Percentiles rank a stretch among this genome's conserved stretches.
Evolutionary conservation across 1,140 invertebrate species (phyloP).

Genomic region (Philotrypesis tridentata): DNA sequence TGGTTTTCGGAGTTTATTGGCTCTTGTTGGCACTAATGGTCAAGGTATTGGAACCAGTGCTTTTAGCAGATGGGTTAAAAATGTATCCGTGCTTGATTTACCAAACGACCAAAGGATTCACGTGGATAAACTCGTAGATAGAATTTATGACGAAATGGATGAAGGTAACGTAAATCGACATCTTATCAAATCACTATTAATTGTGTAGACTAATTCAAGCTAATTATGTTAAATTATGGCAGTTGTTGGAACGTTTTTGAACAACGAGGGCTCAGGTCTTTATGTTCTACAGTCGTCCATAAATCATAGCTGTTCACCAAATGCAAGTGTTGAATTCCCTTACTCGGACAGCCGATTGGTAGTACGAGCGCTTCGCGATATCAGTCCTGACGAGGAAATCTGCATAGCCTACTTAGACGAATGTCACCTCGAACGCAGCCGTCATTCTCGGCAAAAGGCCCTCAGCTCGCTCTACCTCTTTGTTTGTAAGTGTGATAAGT

Average conservation of each 20-base stretch:
- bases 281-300: conserved; percentile 89
- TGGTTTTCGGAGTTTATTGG: conserved; percentile 90
- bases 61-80: conserved; percentile 89
- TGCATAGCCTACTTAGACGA: conserved; percentile 94
- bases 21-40: conserved; percentile 92
- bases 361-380: conserved; percentile 84
- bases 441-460: conserved; percentile 90
- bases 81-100: conserved; percentile 81
- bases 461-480: conserved; percentile 91
- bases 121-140: conserved; percentile 85
- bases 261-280: conserved; percentile 94
- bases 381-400: conserved; percentile 90
- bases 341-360: conserved; percentile 88
- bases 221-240: conserved; percentile 56
- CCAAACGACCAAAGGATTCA: conserved; percentile 79
- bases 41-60: conserved; percentile 95
- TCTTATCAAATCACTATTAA: not conserved
- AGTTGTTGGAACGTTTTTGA: conserved; percentile 91
- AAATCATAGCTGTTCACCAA: conserved; percentile 95
- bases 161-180: conserved; percentile 76
- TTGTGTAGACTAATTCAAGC: not conserved
- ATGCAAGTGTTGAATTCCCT: conserved; percentile 89
- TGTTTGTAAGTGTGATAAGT: conserved; percentile 86
- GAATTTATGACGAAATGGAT: conserved; percentile 88
- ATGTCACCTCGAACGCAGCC: conserved; percentile 84